phyloP scores from a whole-genome alignment of 2,797 vertebrate genomes.

The Melopsittacus undulatus region DNA sequence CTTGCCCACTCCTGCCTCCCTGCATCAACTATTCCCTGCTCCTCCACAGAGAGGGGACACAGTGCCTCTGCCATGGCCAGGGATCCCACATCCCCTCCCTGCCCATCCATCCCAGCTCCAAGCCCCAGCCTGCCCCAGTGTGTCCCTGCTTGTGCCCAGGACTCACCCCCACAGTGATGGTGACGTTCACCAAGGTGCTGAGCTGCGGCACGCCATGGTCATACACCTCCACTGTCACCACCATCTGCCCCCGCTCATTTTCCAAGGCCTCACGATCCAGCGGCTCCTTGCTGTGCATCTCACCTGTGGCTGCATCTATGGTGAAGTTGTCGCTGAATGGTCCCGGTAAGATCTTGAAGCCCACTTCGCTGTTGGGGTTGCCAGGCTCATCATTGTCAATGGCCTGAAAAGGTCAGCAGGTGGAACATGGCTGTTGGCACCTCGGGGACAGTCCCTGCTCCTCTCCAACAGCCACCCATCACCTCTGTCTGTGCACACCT shows the following conservation, averaged over 20 bases:
- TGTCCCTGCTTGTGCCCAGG: not conserved
- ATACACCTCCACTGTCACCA: constrained; percentile 80
- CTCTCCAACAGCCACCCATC: not conserved
- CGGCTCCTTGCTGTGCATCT: constrained; percentile 72
- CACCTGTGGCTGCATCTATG: constrained; percentile 71
- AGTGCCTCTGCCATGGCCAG: not conserved
- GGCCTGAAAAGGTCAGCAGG: constrained; percentile 76
- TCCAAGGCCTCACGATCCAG: constrained; percentile 87
- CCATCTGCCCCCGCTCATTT: constrained; percentile 74
- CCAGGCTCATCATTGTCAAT: constrained; percentile 82
- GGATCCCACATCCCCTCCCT: not conserved
- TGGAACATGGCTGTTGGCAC: fast-evolving
- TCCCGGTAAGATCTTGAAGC: constrained; percentile 77
- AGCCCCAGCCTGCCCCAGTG: not conserved
- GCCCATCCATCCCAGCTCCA: not conserved
- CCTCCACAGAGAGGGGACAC: not conserved
- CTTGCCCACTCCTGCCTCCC: not conserved
- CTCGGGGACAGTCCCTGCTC: not conserved
- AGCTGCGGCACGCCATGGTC: constrained; percentile 79
- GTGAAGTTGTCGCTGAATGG: constrained; percentile 85
- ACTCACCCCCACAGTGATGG: constrained; percentile 84
- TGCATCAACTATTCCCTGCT: not conserved
- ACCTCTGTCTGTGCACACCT: constrained; percentile 16
- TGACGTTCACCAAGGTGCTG: constrained; percentile 71
- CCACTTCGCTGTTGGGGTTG: constrained; percentile 82